Evolutionary conservation across 2,797 vertebrate genomes (phyloP).

Genomic region (Acridotheres tristis): DNA sequence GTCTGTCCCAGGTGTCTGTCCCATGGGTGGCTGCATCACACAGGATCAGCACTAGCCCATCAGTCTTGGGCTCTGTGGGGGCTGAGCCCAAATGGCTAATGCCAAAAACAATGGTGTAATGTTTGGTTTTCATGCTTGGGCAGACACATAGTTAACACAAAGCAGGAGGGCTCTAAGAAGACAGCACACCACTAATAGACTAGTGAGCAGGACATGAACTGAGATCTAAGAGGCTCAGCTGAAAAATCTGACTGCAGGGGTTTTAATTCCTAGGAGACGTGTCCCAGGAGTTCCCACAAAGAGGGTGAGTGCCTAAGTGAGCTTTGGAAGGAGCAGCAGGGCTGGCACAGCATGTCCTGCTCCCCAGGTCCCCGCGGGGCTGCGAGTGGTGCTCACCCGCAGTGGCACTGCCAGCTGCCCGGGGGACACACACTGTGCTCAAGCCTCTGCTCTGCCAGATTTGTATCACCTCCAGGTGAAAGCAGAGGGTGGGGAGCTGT

Average conservation of each 20-base stretch:
- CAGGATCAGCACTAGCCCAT: neutral
- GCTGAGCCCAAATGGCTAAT: neutral
- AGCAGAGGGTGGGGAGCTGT: neutral
- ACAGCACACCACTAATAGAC: neutral
- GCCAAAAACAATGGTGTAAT: neutral
- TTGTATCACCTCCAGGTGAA: neutral
- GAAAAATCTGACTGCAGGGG: neutral
- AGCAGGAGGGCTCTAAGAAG: neutral
- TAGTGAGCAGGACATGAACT: neutral
- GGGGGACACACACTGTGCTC: accelerated
- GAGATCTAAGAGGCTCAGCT: neutral
- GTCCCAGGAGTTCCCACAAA: neutral
- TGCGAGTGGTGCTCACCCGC: neutral
- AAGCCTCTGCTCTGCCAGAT: neutral
- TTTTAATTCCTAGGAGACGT: neutral
- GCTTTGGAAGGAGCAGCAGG: neutral
- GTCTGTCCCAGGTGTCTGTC: neutral
- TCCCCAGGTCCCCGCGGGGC: accelerated
- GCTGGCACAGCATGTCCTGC: accelerated
- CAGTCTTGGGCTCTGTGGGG: neutral
- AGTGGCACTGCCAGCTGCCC: neutral
- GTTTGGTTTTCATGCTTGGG: neutral
- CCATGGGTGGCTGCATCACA: neutral
- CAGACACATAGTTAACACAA: neutral
- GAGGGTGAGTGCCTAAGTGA: neutral